Base-by-base conservation (phyloP, 2,888 invertebrate species). In the Oeneis ivallda region DNA sequence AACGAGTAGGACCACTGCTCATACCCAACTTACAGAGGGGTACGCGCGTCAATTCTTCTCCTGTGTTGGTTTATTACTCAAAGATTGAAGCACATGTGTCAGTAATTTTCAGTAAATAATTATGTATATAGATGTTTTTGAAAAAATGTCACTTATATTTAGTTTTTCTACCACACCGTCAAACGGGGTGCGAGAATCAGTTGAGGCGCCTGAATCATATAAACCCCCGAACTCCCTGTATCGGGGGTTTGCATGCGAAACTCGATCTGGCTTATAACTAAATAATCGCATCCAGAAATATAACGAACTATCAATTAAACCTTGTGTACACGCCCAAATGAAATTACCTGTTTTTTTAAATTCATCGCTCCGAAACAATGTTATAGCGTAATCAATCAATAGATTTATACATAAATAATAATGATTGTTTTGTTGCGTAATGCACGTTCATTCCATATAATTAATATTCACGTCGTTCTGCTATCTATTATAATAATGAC, bases 251-350 rank as follows among this genome's bases (percentile, higher is more conserved):
- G 72, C 72, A 74, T 75, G 74, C 72, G 74, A 70, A 75, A 72
- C 74, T 74, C 73, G 63, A 67, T 73, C 74, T 74, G 69, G 77
- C 72, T 79, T 76, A 78, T 82, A 80, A 81, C 82, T 77, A 79
- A 81, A 82, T 84, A 81, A 80, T 74, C 71, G 68, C 71, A 75
- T 72, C 75, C 67, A 63, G 65, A 71, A 78, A 76, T 76, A 77
- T 82, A 81, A 80, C 79, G 79, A 81, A 81, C 79, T 80, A 80
- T 76, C 77, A 79, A 80, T 83, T 80, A 79, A 78, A 75, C 72
- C 67, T 13, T 70, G 68, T 70, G 54, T 72, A 73, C 70, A 67
- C 69, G 62, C 72, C 74, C 37, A 79, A 79, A 75, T 76, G 63
- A 78, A 77, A 74, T 78, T 72, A 77, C 71, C 65, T 69, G 64